phyloP scores from a whole-genome alignment of 2,888 invertebrate species.

The Junonia oenone region DNA sequence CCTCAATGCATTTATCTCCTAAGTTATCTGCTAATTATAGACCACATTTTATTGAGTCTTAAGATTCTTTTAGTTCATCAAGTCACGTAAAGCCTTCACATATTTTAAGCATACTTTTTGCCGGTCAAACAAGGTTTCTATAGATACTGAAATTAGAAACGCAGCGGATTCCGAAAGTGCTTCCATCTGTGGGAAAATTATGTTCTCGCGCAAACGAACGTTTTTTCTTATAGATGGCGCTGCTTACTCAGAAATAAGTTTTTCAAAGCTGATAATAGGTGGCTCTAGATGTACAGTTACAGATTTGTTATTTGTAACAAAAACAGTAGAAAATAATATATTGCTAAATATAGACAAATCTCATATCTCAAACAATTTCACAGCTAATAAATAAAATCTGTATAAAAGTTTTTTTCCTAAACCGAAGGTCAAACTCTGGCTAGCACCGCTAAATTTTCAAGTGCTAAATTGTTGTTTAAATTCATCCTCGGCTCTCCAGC shows the following conservation, averaged over 20 bases:
- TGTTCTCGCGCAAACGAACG: background rate
- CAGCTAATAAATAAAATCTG: no score
- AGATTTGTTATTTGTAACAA: no score
- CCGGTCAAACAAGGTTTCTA: constrained; percentile 1
- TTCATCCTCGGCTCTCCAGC: no score
- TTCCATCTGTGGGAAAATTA: constrained; percentile 17
- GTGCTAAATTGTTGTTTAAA: no score
- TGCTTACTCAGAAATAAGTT: background rate
- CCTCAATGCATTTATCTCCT: background rate
- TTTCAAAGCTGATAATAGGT: constrained; percentile 14
- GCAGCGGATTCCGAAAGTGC: background rate
- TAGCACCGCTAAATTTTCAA: no score
- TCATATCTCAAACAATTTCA: no score
- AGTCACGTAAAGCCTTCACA: constrained; percentile 3
- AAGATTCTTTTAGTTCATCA: background rate
- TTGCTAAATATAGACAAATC: no score
- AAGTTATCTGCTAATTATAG: background rate
- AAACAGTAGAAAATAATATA: no score
- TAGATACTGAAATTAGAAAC: background rate
- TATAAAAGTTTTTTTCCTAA: no score
- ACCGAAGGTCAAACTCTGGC: no score
- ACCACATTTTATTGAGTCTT: background rate
- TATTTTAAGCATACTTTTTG: constrained; percentile 2
- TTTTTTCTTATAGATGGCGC: constrained; percentile 20
- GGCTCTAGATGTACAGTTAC: constrained; percentile 13